phyloP scores from a whole-genome alignment of 2,888 invertebrate species.

The Elgonia sp. region DNA sequence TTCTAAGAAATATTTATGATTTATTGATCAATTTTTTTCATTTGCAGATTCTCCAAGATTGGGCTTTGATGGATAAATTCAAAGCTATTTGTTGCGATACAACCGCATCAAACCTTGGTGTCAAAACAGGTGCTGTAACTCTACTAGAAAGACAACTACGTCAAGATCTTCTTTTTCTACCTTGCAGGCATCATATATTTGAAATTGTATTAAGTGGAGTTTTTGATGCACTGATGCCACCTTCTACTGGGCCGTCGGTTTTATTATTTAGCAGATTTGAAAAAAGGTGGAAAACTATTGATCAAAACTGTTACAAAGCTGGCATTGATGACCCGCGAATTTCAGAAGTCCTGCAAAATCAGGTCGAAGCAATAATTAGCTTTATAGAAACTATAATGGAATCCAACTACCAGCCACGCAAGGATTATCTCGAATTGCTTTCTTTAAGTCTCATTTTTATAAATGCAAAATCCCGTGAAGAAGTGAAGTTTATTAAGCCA shows the following conservation, averaged over 20 bases:
- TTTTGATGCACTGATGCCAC: neutral
- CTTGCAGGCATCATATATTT: slow-evolving; percentile 25
- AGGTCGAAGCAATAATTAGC: slow-evolving; percentile 23
- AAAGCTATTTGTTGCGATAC: slow-evolving; percentile 9
- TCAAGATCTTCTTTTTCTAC: slow-evolving; percentile 7
- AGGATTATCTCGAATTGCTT: slow-evolving; percentile 77
- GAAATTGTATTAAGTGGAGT: slow-evolving; percentile 8
- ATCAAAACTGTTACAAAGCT: neutral
- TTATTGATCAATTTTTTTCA: no score
- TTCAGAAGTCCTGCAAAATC: no score
- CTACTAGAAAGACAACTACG: neutral
- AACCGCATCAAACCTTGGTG: slow-evolving; percentile 5
- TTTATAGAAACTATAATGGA: slow-evolving; percentile 44
- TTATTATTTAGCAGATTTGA: no score
- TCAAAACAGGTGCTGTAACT: neutral
- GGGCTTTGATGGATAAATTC: no score
- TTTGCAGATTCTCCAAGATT: no score
- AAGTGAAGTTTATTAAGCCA: slow-evolving; percentile 70
- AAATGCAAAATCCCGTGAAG: slow-evolving; percentile 64
- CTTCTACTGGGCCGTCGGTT: no score
- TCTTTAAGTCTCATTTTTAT: slow-evolving; percentile 77
- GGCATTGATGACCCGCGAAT: slow-evolving; percentile 48
- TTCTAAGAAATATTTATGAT: no score
- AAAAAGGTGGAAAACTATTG: no score
- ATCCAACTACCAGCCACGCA: slow-evolving; percentile 64